Evolutionary conservation across 2,797 vertebrate genomes (phyloP).

Genomic region (Diplodus sargus): DNA sequence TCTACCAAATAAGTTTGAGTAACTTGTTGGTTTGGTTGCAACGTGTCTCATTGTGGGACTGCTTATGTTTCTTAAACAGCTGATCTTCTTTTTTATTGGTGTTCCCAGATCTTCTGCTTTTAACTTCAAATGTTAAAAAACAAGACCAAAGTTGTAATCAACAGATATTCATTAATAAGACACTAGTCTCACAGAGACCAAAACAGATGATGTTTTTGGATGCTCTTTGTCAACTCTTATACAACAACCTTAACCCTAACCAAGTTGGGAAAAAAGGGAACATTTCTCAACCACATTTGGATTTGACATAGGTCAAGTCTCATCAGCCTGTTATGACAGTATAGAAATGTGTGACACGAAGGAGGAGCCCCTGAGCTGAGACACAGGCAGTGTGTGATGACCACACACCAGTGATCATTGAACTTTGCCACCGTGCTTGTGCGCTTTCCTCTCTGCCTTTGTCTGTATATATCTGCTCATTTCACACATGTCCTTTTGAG

Average conservation of each 20-base stretch:
- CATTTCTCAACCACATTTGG: background rate
- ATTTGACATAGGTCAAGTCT: background rate
- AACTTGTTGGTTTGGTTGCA: background rate
- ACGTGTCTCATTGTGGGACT: background rate
- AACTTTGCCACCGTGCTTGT: constrained; percentile 12
- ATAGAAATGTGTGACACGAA: background rate
- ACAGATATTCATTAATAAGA: constrained; percentile 24
- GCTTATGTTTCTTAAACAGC: background rate
- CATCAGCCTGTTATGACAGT: background rate
- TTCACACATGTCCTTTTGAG: background rate
- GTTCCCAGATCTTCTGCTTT: background rate
- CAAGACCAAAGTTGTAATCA: constrained; percentile 1
- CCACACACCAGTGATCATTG: constrained; percentile 2
- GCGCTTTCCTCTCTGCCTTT: constrained; percentile 1
- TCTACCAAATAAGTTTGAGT: background rate
- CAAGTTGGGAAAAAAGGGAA: background rate
- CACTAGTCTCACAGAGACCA: constrained; percentile 72
- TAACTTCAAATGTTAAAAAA: background rate
- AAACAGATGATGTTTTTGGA: constrained; percentile 19
- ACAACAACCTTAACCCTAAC: no score
- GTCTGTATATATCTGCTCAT: background rate
- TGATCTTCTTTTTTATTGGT: background rate
- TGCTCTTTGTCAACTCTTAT: constrained; percentile 5
- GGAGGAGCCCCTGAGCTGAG: background rate
- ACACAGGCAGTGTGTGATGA: constrained; percentile 8